phyloP scores from a whole-genome alignment of 2,888 invertebrate species.

The Heliconius ismenius region DNA sequence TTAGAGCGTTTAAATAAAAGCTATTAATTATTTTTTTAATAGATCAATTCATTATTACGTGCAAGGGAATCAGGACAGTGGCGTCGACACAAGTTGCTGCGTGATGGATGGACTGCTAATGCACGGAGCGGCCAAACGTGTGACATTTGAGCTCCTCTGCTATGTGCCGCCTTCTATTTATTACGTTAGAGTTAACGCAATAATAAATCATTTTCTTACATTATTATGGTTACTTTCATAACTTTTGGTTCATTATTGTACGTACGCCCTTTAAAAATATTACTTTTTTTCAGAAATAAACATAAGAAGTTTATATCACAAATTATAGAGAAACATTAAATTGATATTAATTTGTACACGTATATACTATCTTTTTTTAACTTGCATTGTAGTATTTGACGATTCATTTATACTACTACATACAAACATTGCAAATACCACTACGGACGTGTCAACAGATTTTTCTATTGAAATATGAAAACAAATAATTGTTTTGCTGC shows the following conservation, averaged over 20 bases:
- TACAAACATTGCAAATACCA: no score
- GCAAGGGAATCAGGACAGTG: constrained; percentile 13
- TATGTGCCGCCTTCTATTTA: constrained; percentile 36
- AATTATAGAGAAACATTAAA: not conserved
- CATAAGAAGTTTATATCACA: not conserved
- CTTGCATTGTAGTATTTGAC: not conserved
- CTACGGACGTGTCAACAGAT: not conserved
- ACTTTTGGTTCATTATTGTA: not conserved
- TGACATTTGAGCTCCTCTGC: constrained; percentile 35
- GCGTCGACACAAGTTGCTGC: constrained; percentile 27
- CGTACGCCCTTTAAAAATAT: not conserved
- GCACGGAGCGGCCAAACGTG: constrained; percentile 32
- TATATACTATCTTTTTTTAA: not conserved
- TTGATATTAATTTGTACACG: not conserved
- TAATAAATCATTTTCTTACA: constrained; percentile 7
- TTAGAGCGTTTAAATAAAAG: no score
- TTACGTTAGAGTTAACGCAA: constrained; percentile 22
- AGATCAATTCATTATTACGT: not conserved
- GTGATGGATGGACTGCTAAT: constrained; percentile 37
- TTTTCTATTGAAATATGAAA: not conserved
- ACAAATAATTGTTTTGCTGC: not conserved
- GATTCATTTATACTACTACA: no score
- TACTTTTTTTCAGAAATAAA: not conserved
- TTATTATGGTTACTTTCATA: not conserved
- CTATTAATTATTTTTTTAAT: not conserved